These are phyloP conservation scores for Phthorimaea operculella DNA, from an alignment of 1,140 invertebrate genomes.

Conservation along the genomic window DNA sequence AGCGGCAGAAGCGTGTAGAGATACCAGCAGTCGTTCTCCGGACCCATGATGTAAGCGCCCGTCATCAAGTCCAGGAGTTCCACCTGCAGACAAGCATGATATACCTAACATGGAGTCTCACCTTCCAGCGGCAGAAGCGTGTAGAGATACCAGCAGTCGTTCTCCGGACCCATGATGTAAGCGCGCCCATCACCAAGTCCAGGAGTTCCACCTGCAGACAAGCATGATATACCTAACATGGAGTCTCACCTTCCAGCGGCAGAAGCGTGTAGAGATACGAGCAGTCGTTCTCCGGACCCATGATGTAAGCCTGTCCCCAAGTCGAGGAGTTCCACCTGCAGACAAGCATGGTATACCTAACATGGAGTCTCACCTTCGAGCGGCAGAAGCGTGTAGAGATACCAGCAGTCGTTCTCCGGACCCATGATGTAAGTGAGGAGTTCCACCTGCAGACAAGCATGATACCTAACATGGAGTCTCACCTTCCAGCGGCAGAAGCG, in stretches of 20 bases:
- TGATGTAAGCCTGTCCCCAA: too few relatives aligned
- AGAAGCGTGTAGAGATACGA: constrained; percentile 93
- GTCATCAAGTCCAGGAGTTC: constrained; percentile 84
- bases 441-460: constrained; percentile 67
- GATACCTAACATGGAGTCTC: too few relatives aligned
- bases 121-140: constrained; percentile 74
- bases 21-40: constrained; percentile 86
- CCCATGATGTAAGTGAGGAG: constrained; percentile 94
- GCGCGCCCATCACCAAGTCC: too few relatives aligned
- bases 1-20: constrained; percentile 84
- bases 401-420: constrained; percentile 83
- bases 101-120: too few relatives aligned
- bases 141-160: constrained; percentile 90
- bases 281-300: constrained; percentile 85
- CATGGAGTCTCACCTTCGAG: constrained; percentile 62
- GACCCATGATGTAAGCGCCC: constrained; percentile 92
- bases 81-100: constrained; percentile 61
- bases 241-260: constrained; percentile 61
- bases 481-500: constrained; percentile 72
- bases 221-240: too few relatives aligned
- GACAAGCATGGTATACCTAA: constrained; percentile 11
- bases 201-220: constrained; percentile 75
- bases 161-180: constrained; percentile 90
- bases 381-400: constrained; percentile 87
- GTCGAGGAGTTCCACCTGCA: constrained; percentile 80